These are phyloP conservation scores for Hanleya hanleyi DNA, from an alignment of 2,888 invertebrate genomes.

Conservation along the genomic window DNA sequence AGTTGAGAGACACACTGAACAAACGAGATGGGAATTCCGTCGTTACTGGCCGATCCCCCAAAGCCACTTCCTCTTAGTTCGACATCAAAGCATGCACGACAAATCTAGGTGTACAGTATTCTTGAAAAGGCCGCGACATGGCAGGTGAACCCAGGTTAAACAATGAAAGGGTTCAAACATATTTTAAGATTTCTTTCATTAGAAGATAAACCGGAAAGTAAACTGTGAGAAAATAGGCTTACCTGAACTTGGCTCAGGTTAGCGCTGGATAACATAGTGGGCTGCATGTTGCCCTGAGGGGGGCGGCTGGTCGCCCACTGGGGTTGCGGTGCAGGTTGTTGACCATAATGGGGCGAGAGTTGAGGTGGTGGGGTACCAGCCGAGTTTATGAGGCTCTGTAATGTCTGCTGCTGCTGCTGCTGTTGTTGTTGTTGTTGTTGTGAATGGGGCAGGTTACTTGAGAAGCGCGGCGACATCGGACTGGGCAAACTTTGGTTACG, in stretches of 20 bases:
- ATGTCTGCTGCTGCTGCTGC: constrained; percentile 2
- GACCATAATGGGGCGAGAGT: constrained; percentile 58
- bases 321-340: constrained; percentile 15
- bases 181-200: no score
- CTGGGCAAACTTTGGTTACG: constrained; percentile 64
- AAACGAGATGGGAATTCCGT: no score
- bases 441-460: constrained; percentile 34
- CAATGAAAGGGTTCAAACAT: no score
- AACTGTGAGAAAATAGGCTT: no score
- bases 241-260: constrained; percentile 34
- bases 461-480: constrained; percentile 65
- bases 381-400: constrained; percentile 16
- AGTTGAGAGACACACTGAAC: no score
- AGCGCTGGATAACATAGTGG: constrained; percentile 13
- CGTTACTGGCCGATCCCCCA: no score
- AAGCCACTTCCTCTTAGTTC: no score
- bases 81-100: no score
- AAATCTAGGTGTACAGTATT: no score
- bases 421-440: constrained; percentile 16
- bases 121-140: no score
- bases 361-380: constrained; percentile 49
- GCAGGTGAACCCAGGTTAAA: no score
- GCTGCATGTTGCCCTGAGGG: constrained; percentile 22
- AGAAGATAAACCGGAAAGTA: no score
- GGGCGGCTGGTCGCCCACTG: not conserved